These are phyloP conservation scores for Hyperopisus bebe DNA, from an alignment of 2,113 vertebrate genomes.

Conservation along the genomic window DNA sequence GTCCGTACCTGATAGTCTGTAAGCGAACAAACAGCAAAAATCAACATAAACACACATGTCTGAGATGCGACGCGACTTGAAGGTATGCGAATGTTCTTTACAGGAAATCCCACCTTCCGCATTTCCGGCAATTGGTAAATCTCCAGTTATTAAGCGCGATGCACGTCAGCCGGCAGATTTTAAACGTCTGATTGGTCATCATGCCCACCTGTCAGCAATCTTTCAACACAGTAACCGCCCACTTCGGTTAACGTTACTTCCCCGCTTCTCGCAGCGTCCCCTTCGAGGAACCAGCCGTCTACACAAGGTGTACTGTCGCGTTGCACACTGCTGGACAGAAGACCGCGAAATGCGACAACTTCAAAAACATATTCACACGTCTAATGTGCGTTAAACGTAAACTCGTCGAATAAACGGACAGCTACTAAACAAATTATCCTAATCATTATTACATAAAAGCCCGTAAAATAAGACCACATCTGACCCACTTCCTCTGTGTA, in stretches of 20 bases:
- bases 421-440: background rate
- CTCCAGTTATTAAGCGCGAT: background rate
- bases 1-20: background rate
- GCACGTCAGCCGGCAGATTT: background rate
- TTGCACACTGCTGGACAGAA: background rate
- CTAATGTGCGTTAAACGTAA: background rate
- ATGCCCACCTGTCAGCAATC: background rate
- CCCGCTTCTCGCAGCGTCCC: background rate
- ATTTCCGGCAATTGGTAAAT: background rate
- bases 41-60: constrained; percentile 26
- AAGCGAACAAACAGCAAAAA: background rate
- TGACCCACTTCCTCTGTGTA: background rate
- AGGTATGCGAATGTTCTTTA: background rate
- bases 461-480: background rate
- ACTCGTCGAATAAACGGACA: background rate
- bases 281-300: background rate
- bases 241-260: background rate
- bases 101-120: constrained; percentile 22
- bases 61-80: background rate
- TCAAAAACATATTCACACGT: background rate
- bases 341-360: background rate
- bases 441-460: background rate
- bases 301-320: background rate
- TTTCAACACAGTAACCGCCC: background rate
- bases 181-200: background rate